Evolutionary conservation across 2,888 invertebrate genomes (phyloP).

Genomic region (Tortricodes alternella): DNA sequence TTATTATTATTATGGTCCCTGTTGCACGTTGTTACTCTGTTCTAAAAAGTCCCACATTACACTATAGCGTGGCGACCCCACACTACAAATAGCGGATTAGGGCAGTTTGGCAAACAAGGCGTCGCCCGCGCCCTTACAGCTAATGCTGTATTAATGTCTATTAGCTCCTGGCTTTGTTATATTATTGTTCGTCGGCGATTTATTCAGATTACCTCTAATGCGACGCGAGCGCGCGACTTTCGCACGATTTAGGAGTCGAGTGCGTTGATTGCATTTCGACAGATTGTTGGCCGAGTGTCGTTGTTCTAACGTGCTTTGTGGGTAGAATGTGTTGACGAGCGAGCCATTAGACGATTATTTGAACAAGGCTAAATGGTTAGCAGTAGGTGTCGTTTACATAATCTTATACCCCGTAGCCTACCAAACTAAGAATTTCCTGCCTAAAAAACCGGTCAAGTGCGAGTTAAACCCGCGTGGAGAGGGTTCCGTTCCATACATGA

Average conservation of each 20-base stretch:
- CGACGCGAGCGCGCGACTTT: slow-evolving; percentile 62
- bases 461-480: too few relatives aligned
- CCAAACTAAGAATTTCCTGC: too few relatives aligned
- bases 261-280: slow-evolving; percentile 33
- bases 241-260: slow-evolving; percentile 56
- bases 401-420: too few relatives aligned
- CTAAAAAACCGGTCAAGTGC: too few relatives aligned
- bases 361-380: too few relatives aligned
- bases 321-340: too few relatives aligned
- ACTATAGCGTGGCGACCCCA: slow-evolving; percentile 45
- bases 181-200: slow-evolving; percentile 73
- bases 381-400: too few relatives aligned
- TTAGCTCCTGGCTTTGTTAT: slow-evolving; percentile 64
- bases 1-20: too few relatives aligned
- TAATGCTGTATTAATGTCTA: slow-evolving; percentile 81
- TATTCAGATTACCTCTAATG: slow-evolving; percentile 71
- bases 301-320: not conserved
- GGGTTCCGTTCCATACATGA: too few relatives aligned
- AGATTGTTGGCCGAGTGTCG: slow-evolving; percentile 8
- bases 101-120: slow-evolving; percentile 83
- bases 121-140: slow-evolving; percentile 72
- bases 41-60: slow-evolving; percentile 21
- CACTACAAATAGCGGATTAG: slow-evolving; percentile 80
- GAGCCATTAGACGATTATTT: too few relatives aligned
- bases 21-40: not conserved